A percentile compares a stretch with the other conserved stretches of the same genome.
phyloP scores from a whole-genome alignment of 2,888 invertebrate genomes.

The Ellobium chinense region DNA sequence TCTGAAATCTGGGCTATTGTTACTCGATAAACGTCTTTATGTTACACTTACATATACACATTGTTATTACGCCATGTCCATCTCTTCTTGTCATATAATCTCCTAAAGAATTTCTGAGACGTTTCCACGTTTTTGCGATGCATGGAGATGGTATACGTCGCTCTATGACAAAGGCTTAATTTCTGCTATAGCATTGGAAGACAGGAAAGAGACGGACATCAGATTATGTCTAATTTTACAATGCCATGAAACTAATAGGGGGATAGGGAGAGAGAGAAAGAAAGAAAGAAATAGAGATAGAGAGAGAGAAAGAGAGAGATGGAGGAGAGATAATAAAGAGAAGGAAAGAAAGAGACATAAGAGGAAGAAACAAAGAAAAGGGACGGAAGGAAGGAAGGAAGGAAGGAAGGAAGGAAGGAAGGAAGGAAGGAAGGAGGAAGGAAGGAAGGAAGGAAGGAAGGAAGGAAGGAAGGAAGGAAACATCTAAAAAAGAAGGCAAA shows the following conservation, averaged over 20 bases:
- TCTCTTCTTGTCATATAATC: no score
- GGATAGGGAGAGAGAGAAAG: background rate
- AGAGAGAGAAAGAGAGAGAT: slow-evolving; percentile 26
- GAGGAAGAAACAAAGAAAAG: background rate
- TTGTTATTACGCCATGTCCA: no score
- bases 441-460: background rate
- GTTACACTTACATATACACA: no score
- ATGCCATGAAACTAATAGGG: background rate
- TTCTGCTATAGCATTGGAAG: no score
- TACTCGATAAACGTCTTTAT: no score
- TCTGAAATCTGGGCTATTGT: no score
- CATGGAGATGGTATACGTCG: no score
- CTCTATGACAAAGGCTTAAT: no score
- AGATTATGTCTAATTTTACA: no score
- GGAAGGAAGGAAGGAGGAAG: background rate
- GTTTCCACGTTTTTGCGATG: no score
- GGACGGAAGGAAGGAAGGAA: background rate
- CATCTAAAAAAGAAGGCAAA: background rate
- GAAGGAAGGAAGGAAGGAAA: background rate
- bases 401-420: background rate
- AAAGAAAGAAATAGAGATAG: background rate
- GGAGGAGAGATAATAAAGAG: background rate
- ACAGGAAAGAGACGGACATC: no score
- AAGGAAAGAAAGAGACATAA: slow-evolving; percentile 5
- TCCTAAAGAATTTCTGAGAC: no score